Percentiles rank a stretch among this genome's conserved stretches.
These are phyloP conservation scores for Oncorhynchus masou DNA, from an alignment of 2,113 vertebrate genomes.

Conservation along the genomic window DNA sequence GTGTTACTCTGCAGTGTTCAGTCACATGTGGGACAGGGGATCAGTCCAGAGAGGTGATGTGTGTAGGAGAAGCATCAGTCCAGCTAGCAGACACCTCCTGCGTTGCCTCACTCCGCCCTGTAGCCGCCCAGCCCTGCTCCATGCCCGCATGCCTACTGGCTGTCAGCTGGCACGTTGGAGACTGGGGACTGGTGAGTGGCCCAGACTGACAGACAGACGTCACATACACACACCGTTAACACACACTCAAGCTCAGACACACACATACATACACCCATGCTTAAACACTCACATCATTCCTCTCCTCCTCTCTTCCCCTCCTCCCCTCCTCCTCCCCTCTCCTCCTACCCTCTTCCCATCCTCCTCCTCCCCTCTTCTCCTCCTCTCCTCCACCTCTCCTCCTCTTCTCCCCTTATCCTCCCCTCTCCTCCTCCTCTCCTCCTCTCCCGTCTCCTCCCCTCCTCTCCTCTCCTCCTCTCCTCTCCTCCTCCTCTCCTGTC, in stretches of 20 bases:
- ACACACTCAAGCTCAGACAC: too few relatives aligned
- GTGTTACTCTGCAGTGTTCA: slow-evolving; percentile 79
- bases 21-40: slow-evolving; percentile 85
- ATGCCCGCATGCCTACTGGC: slow-evolving; percentile 68
- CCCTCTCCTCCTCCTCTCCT: too few relatives aligned
- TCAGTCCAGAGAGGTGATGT: slow-evolving; percentile 81
- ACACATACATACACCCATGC: too few relatives aligned
- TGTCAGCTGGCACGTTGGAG: slow-evolving; percentile 82
- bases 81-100: slow-evolving; percentile 76
- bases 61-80: slow-evolving; percentile 68
- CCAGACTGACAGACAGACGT: too few relatives aligned
- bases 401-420: accelerated
- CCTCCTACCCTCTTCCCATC: too few relatives aligned
- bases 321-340: too few relatives aligned
- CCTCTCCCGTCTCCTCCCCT: too few relatives aligned
- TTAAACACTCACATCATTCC: not conserved
- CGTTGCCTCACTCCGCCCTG: slow-evolving; percentile 71
- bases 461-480: too few relatives aligned
- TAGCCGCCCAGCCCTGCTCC: slow-evolving; percentile 70
- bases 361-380: too few relatives aligned
- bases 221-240: too few relatives aligned
- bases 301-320: too few relatives aligned
- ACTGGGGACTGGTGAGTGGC: slow-evolving; percentile 67
- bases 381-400: not conserved
- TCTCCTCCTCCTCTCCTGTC: too few relatives aligned